Conservation (phyloP, 2,888 invertebrate genomes). For the Imbricaverruca yamaguchii region DNA sequence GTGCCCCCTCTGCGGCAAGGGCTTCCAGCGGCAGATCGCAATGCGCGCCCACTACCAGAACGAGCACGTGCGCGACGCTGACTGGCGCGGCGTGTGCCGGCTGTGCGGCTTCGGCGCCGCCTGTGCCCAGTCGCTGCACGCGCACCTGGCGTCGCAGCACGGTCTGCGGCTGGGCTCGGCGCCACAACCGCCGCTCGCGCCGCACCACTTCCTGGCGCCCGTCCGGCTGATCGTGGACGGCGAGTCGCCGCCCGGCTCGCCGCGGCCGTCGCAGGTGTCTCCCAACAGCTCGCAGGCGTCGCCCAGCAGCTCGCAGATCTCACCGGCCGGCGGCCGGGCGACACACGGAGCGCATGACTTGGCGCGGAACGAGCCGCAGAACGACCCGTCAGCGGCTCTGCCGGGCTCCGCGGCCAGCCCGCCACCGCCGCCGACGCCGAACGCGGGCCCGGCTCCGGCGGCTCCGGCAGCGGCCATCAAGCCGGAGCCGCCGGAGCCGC, state of each 20-base stretch:
- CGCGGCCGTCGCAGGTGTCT: background rate
- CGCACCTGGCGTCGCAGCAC: constrained; percentile 83
- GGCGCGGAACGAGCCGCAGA: too few relatives aligned
- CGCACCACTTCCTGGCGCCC: constrained; percentile 17
- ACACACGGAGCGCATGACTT: too few relatives aligned
- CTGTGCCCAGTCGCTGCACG: constrained; percentile 79
- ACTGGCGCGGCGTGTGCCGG: constrained; percentile 67
- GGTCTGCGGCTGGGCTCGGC: constrained; percentile 69
- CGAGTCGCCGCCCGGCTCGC: constrained; percentile 8
- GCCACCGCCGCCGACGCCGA: too few relatives aligned
- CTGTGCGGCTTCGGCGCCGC: constrained; percentile 80
- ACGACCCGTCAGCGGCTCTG: background rate
- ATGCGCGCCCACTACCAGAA: constrained; percentile 91
- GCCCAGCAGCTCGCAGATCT: background rate
- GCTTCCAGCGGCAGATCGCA: constrained; percentile 84
- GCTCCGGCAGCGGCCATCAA: too few relatives aligned
- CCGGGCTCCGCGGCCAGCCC: too few relatives aligned
- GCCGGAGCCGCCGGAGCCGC: background rate
- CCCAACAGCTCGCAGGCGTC: constrained; percentile 5
- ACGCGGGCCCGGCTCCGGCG: too few relatives aligned
- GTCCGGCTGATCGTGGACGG: background rate
- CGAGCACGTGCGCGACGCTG: constrained; percentile 82
- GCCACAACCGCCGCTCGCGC: background rate
- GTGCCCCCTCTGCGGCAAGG: constrained; percentile 84
- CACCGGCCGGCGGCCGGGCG: background rate